phyloP scores from a whole-genome alignment of 2,113 vertebrate species.

The Saccopteryx bilineata region DNA sequence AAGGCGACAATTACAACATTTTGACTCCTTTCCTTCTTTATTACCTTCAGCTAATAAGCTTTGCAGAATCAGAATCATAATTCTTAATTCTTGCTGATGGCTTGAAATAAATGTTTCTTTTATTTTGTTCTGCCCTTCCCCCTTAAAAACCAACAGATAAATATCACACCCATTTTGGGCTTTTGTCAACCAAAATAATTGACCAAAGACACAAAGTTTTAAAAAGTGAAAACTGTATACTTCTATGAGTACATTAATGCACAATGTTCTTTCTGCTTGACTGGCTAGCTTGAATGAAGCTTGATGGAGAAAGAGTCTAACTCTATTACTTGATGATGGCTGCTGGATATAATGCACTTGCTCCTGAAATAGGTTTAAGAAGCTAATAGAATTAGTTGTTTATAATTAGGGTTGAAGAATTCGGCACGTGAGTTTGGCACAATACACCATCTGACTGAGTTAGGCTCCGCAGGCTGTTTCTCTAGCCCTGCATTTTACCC shows the following conservation, averaged over 20 bases:
- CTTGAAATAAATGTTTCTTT: constrained; percentile 33
- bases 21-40: constrained; percentile 17
- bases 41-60: constrained; percentile 69
- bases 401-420: constrained; percentile 85
- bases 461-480: constrained; percentile 66
- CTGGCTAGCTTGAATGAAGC: constrained; percentile 57
- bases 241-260: constrained; percentile 74
- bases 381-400: constrained; percentile 86
- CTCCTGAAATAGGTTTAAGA: constrained; percentile 85
- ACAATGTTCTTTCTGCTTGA: constrained; percentile 80
- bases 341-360: constrained; percentile 79
- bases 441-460: constrained; percentile 73
- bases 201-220: constrained; percentile 64
- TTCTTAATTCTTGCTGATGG: constrained; percentile 47
- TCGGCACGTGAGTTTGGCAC: constrained; percentile 75
- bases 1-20: constrained; percentile 44
- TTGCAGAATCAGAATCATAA: neutral
- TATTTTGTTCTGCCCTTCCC: neutral
- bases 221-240: constrained; percentile 46
- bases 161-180: neutral
- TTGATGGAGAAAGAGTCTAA: constrained; percentile 75
- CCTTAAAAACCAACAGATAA: constrained; percentile 54
- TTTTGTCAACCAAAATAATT: constrained; percentile 66
- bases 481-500: constrained; percentile 67
- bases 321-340: constrained; percentile 73